Conservation (phyloP, 2,797 vertebrate genomes). For the Brachyalestes nurse region DNA sequence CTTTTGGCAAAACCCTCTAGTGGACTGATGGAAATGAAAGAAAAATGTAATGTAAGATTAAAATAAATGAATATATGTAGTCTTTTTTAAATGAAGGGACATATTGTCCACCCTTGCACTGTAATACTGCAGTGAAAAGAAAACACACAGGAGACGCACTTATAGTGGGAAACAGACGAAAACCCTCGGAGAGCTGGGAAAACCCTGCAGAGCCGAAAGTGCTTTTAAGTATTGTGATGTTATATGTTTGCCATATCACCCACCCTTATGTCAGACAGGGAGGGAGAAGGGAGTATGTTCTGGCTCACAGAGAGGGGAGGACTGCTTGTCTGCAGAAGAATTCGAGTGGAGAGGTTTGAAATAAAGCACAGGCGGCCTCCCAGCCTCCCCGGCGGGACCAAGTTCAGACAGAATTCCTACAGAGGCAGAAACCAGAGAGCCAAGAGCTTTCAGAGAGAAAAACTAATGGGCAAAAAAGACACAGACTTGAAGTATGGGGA, state of each 20-base stretch:
- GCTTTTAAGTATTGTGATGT: slow-evolving; percentile 7
- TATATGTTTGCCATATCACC: not conserved
- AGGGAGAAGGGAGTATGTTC: slow-evolving; percentile 45
- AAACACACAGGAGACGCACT: not conserved
- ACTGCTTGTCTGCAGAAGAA: slow-evolving; percentile 70
- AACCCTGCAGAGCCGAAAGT: not conserved
- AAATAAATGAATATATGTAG: too few relatives aligned
- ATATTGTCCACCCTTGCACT: not conserved
- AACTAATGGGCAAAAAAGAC: slow-evolving; percentile 51
- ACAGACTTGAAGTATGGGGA: slow-evolving; percentile 49
- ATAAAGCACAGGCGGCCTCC: slow-evolving; percentile 59
- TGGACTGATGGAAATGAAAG: too few relatives aligned
- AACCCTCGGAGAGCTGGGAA: not conserved
- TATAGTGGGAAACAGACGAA: not conserved
- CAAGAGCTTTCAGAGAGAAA: slow-evolving; percentile 59
- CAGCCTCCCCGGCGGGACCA: slow-evolving; percentile 52
- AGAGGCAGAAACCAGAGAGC: slow-evolving; percentile 66
- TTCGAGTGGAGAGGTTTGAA: slow-evolving; percentile 69
- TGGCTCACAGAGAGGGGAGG: slow-evolving; percentile 52
- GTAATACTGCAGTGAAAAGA: not conserved
- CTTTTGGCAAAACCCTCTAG: too few relatives aligned
- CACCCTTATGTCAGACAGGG: slow-evolving; percentile 29
- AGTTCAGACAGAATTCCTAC: slow-evolving; percentile 62
- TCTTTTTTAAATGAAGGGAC: too few relatives aligned
- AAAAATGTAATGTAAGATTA: too few relatives aligned